A percentile compares a stretch with the other conserved stretches of the same genome.
phyloP scores from a whole-genome alignment of 2,797 vertebrate species.

The Bradypus variegatus region DNA sequence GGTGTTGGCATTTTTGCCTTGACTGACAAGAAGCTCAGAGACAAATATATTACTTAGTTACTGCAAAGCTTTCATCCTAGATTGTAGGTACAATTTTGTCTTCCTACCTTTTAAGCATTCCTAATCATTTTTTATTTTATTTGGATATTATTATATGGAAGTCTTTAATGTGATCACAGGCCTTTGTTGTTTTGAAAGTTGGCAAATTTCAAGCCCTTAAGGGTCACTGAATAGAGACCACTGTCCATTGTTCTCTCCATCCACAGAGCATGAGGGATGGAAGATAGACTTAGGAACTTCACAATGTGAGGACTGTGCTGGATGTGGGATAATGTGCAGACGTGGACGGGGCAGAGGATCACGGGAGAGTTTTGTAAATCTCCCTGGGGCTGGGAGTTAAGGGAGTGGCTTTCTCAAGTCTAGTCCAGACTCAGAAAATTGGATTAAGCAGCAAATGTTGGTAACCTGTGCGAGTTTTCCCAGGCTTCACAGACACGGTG shows the following conservation, averaged over 20 bases:
- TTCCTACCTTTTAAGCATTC: not conserved
- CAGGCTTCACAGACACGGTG: not conserved
- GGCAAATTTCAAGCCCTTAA: not conserved
- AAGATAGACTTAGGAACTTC: not conserved
- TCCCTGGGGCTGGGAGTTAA: not conserved
- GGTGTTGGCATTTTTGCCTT: not conserved
- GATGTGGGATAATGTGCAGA: not conserved
- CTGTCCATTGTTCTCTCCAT: rapidly evolving
- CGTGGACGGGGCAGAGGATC: not conserved
- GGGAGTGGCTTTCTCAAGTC: not conserved
- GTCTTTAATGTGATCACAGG: not conserved
- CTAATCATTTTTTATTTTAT: not conserved
- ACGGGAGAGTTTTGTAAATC: not conserved
- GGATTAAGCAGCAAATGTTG: not conserved
- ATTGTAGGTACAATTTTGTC: not conserved
- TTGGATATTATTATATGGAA: not conserved
- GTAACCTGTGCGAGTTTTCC: no score
- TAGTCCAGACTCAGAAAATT: not conserved
- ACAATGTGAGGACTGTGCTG: not conserved
- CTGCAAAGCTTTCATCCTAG: not conserved
- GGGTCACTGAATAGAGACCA: not conserved
- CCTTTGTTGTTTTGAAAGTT: not conserved
- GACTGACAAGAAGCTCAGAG: not conserved
- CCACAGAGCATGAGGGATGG: rapidly evolving
- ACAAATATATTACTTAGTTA: not conserved